Evolutionary conservation across 2,113 vertebrate genomes (phyloP), one percentile per base, ranked within the genome.

Genomic region (Halichoeres trimaculatus): DNA sequence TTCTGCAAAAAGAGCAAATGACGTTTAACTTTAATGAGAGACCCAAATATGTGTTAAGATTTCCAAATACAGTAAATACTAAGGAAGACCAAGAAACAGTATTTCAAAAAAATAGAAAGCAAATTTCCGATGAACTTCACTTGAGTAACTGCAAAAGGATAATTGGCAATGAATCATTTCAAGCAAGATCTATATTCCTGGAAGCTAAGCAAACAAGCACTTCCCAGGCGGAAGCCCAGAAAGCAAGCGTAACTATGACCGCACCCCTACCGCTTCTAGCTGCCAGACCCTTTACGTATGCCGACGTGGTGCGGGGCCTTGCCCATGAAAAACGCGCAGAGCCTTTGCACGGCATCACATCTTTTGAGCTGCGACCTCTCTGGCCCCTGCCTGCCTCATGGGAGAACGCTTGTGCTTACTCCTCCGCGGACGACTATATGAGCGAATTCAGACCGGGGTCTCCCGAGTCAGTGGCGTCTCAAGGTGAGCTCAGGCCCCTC

Each of bases 21-120:
- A 50, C 81, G 0, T 92, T 85, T 54, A 54, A 81, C 7, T 59
- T 91, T 0, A 40, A 62, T 0, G 52, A 75, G 5, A 86, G 61
- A 36, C 48, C 38, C 55, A 79, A 61, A n/a, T 83, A 72, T 14
- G 45, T 35, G 35, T 77, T 90, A 0, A 0, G 74, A 0, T 90
- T 90, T 80, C 34, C 30, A 52, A 43, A 35, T 3, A 2, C 11
- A 12, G 8, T 9, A 2, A 0, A 1, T 17, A 0, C 2, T 35
- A 2, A 12, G 10, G 7, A 13, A 8, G 3, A 0, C 10, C 3
- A 0, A 30, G 30, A 30, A 30, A 6, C 3, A 30, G 30, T 40
- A 40, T 40, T 5, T 5, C 38, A 3, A 40, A 40, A 40, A 40
- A 40, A 10, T 3, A 13, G 9, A n/a, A n/a, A n/a, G n/a, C n/a